Evolutionary conservation across 53 echinoderm and acorn worm genomes (phyloP), one percentile per base, ranked within the genome.

Genomic region (Echinarachnius parma): DNA sequence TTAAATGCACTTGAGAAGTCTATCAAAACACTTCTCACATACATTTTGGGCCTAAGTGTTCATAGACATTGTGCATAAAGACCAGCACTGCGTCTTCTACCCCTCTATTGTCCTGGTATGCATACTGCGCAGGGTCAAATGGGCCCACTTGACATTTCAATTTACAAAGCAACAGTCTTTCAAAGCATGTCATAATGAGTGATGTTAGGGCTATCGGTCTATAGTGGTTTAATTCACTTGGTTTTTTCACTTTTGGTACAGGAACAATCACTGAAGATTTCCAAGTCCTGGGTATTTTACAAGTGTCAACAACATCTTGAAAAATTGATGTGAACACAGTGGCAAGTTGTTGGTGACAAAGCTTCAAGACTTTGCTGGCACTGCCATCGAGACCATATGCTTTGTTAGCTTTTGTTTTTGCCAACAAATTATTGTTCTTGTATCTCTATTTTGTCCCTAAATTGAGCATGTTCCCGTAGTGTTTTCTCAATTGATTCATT

Each of bases 1-100:
- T 50, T 50, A 19, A 50, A 50, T 5, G 52, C 52, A 50, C 52
- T 50, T 50, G 52, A 50, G 18, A 50, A 50, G 18, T 50, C 52
- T 4, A 50, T 19, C 9, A 50, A 50, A 4, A 50, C 52, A 50
- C 13, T 14, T 18, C 52, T 9, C 19, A 50, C 52, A 50, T 14
- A 50, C 4, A 19, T 19, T 19, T 50, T 50, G 13, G 52, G 52
- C 18, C 52, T 19, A 50, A 50, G 18, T 50, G 52, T 50, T 50
- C 13, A 18, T 50, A 50, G 4, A 50, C 15, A 19, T 18, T 9
- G 19, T 50, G 52, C 20, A 50, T 4, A 19, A 50, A 50, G 18
- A 50, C 52, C 9, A 50, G 52, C 19, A 50, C 52, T 13, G 52
- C 52, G 18, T 50, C 52, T 16, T 50, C 52, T 14, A 50, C 52